These are phyloP conservation scores for Ciconia nigra DNA, from an alignment of 2,797 vertebrate genomes.

Conservation along the genomic window DNA sequence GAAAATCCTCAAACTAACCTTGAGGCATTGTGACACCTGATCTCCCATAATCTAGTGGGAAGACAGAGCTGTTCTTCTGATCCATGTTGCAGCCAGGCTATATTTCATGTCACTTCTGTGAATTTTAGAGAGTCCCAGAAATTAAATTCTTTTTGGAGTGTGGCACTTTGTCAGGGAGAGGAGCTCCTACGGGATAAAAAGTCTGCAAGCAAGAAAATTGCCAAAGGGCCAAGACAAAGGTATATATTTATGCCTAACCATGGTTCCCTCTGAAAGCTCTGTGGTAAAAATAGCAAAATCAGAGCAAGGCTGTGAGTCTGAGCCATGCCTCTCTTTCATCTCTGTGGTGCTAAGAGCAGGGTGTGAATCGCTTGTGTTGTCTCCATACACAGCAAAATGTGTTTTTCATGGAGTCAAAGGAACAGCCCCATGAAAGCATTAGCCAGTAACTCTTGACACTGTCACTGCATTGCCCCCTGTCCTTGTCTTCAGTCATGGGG, in stretches of 20 bases:
- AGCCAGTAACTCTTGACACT: not conserved
- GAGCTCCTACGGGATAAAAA: not conserved
- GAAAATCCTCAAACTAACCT: not conserved
- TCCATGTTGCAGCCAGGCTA: not conserved
- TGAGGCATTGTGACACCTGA: not conserved
- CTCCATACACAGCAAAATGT: not conserved
- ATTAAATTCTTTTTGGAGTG: not conserved
- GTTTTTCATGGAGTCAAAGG: not conserved
- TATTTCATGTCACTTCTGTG: not conserved
- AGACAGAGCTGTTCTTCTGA: not conserved
- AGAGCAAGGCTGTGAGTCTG: not conserved
- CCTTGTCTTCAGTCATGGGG: fast-evolving
- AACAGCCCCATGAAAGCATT: not conserved
- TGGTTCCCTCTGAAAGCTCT: not conserved
- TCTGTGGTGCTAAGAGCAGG: not conserved
- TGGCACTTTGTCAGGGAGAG: not conserved
- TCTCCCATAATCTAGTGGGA: not conserved
- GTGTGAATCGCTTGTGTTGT: not conserved
- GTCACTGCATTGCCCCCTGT: not conserved
- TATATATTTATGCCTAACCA: conserved; percentile 6
- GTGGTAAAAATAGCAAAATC: conserved; percentile 28
- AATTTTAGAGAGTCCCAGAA: not conserved
- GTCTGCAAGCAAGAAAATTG: not conserved
- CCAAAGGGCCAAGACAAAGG: not conserved
- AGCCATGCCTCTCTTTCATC: not conserved